Percentiles rank a stretch among this genome's conserved stretches.
These are phyloP conservation scores for Crocodylus rhombifer DNA, from an alignment of 2,797 vertebrate genomes.

Conservation along the genomic window DNA sequence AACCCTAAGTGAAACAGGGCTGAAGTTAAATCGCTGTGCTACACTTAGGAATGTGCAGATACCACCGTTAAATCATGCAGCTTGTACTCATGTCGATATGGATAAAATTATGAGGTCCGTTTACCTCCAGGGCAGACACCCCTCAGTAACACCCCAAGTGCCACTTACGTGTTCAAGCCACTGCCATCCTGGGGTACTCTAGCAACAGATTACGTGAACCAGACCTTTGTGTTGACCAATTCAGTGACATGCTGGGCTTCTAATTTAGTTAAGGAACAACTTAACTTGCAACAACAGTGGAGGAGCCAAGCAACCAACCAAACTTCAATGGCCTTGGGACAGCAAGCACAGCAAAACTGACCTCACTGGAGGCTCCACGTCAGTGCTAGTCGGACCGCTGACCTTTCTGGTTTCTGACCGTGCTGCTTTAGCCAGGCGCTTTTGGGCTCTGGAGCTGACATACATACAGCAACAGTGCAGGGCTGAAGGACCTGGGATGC, in stretches of 20 bases:
- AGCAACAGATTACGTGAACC: background rate
- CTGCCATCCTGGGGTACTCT: background rate
- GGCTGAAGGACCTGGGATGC: background rate
- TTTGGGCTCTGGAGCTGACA: background rate
- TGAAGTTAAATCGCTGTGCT: too few species aligned
- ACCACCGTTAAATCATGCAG: too few species aligned
- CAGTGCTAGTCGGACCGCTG: background rate
- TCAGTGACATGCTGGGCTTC: background rate
- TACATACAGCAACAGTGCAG: rapidly evolving
- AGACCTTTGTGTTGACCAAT: background rate
- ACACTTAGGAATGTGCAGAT: too few species aligned
- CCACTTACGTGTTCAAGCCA: background rate
- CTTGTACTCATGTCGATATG: too few species aligned
- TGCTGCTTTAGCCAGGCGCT: background rate
- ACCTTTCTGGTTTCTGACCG: background rate
- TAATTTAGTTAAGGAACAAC: background rate
- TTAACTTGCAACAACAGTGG: background rate
- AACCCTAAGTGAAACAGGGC: too few species aligned
- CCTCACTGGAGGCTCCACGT: background rate
- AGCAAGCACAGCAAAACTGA: background rate
- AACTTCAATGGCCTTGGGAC: background rate
- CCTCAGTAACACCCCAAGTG: background rate
- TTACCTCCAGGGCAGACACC: background rate
- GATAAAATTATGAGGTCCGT: too few species aligned
- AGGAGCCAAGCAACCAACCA: background rate